Base-by-base conservation (phyloP, 1,140 invertebrate genomes). In the Bicyclus anynana region DNA sequence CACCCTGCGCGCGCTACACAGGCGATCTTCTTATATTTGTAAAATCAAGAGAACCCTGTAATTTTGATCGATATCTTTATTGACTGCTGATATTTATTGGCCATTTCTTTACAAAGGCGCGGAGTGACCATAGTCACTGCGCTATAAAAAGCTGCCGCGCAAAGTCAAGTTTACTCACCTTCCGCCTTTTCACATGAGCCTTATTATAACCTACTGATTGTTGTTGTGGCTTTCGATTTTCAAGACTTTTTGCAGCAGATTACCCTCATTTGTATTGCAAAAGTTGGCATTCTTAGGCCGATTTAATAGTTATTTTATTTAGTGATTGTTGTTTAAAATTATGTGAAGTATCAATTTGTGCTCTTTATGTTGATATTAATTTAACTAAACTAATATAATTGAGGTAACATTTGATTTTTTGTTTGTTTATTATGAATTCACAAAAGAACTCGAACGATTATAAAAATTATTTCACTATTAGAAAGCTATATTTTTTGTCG, bases 51-150 rank as follows among this genome's bases (percentile, higher is more conserved):
- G 74, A 79, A 77, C 80, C 80, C 82, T 88, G 75, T 88, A 88
- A 88, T 88, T 88, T 88, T 88, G 85, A 88, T 88, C 82, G 76
- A 85, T 86, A 88, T 88, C 85, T 88, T 88, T 83, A 86, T 85
- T 80, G 80, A 75, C 70, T 72, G 76, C 66, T 67, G 65, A 81
- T 80, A 84, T 83, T 88, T 88, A 88, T 86, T 83, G 81, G 18
- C 40, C 74, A 83, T 85, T 84, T 83, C 76, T 80, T 82, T 74
- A 68, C 74, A 81, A 83, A 84, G 72, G 68, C 72, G 70, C 53
- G 67, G 69, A 75, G 73, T 65, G 67, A 68, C 56, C 55, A 68
- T 65, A 56, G 65, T 60, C 26, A 69, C 72, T 77, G 78, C 74
- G 71, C 69, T 70, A 82, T 77, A n/a, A n/a, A n/a, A n/a, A n/a